These are phyloP conservation scores for Pongo abelii DNA, from an alignment of 2,113 vertebrate species.

Conservation along the genomic window DNA sequence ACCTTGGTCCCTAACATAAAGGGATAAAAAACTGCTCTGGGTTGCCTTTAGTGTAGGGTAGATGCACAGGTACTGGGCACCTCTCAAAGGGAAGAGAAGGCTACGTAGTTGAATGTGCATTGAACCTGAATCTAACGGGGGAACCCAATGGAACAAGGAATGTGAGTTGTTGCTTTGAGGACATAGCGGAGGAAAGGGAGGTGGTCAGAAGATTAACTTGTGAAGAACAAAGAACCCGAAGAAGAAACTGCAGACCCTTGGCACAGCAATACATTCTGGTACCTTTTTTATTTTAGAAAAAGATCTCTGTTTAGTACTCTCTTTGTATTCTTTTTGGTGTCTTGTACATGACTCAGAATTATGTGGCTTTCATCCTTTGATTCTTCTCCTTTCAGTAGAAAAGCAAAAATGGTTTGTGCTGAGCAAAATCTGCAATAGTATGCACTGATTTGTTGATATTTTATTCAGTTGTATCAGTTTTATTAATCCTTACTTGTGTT, in stretches of 20 bases:
- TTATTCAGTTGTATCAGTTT: not conserved
- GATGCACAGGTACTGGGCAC: not conserved
- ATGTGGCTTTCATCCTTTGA: not conserved
- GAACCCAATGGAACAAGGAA: not conserved
- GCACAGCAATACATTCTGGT: not conserved
- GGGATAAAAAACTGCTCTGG: no score
- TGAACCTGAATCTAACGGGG: not conserved
- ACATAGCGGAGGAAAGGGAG: not conserved
- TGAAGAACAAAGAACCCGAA: not conserved
- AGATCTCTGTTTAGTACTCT: not conserved
- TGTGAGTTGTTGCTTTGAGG: not conserved
- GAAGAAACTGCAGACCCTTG: not conserved
- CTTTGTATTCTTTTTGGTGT: not conserved
- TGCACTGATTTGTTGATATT: not conserved
- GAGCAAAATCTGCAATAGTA: not conserved
- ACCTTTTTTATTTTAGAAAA: not conserved
- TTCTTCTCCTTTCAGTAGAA: not conserved
- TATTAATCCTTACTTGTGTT: not conserved
- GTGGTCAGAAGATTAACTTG: not conserved
- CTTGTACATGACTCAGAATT: not conserved
- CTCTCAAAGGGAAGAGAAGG: not conserved
- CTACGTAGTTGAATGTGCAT: not conserved
- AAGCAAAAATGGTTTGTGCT: not conserved
- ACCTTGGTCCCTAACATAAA: not conserved
- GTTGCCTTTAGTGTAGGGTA: not conserved